A percentile compares a stretch with the other conserved stretches of the same genome.
phyloP scores from a whole-genome alignment of 2,113 vertebrate species.

The Stigmatopora argus region DNA sequence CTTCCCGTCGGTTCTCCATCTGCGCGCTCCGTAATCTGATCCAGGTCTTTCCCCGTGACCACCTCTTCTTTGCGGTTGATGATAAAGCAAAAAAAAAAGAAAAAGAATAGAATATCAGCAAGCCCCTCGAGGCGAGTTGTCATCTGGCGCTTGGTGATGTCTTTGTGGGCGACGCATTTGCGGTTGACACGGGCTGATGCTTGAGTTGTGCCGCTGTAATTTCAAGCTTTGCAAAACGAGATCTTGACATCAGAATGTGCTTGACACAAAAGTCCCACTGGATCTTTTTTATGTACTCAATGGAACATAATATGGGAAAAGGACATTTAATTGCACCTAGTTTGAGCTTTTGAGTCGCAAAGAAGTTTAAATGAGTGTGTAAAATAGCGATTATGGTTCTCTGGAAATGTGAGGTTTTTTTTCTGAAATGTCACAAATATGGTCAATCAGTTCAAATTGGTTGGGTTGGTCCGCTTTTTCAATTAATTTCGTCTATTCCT shows the following conservation, averaged over 20 bases:
- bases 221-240: background rate
- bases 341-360: background rate
- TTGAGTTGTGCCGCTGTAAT: background rate
- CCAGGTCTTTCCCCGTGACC: conserved; percentile 14
- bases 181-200: background rate
- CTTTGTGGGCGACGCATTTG: background rate
- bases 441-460: too few relatives aligned
- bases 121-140: background rate
- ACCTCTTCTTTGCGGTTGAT: background rate
- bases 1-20: conserved; percentile 17
- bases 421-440: too few relatives aligned
- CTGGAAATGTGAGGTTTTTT: too few relatives aligned
- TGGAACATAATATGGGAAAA: background rate
- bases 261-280: background rate
- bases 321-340: background rate
- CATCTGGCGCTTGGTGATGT: background rate
- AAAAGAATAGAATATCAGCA: too few relatives aligned
- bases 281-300: background rate
- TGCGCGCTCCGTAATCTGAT: conserved; percentile 15
- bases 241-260: background rate
- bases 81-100: background rate
- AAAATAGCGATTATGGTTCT: too few relatives aligned
- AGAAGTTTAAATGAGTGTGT: too few relatives aligned
- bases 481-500: too few relatives aligned
- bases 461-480: too few relatives aligned